These are phyloP conservation scores for Furnarius figulus DNA, from an alignment of 2,113 vertebrate genomes.

Conservation along the genomic window DNA sequence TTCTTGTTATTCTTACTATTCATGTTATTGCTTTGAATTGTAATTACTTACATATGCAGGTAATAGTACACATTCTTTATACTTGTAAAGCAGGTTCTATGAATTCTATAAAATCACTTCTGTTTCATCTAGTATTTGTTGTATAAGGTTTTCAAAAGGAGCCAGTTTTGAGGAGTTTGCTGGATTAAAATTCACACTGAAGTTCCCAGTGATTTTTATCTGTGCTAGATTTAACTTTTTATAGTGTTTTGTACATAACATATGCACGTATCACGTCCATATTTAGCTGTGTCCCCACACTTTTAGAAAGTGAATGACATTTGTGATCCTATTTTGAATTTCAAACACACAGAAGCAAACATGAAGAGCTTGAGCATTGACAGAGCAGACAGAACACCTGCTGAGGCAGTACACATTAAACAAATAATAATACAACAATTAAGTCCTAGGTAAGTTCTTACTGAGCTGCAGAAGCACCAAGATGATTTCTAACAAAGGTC, in stretches of 20 bases:
- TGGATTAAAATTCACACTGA: neutral
- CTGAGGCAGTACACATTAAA: neutral
- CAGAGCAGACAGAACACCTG: neutral
- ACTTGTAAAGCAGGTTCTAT: neutral
- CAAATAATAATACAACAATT: neutral
- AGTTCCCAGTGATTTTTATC: neutral
- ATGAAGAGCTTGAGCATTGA: neutral
- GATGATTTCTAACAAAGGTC: neutral
- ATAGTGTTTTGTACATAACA: neutral
- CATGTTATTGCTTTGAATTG: constrained; percentile 47
- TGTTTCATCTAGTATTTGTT: constrained; percentile 4
- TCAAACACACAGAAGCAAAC: neutral
- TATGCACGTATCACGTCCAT: fast-evolving
- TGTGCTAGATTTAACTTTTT: neutral
- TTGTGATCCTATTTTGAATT: neutral
- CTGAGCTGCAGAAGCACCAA: neutral
- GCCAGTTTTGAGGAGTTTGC: neutral
- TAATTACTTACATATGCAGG: constrained; percentile 49
- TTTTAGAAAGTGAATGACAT: neutral
- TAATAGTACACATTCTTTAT: neutral
- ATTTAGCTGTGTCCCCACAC: neutral
- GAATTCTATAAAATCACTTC: neutral
- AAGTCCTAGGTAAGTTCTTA: neutral
- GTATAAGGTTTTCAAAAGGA: neutral
- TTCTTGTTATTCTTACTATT: constrained; percentile 48